phyloP scores from a whole-genome alignment of 2,113 vertebrate genomes.

The Pituophis catenifer region DNA sequence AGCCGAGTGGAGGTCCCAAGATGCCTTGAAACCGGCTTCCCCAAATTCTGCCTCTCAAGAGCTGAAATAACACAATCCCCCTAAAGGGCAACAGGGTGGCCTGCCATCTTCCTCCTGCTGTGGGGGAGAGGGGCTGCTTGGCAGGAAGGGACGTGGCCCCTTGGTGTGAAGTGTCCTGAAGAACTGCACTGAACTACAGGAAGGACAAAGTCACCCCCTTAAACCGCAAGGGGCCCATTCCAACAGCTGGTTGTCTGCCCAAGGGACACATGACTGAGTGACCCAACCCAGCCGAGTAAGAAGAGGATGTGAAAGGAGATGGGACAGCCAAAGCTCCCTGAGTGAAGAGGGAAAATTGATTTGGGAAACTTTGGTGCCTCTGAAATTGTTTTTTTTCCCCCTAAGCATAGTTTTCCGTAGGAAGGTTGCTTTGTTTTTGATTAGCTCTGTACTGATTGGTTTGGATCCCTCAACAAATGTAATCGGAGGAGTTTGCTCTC shows the following conservation, averaged over 20 bases:
- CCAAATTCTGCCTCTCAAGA: not conserved
- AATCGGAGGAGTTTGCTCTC: too few species aligned
- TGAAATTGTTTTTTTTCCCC: too few species aligned
- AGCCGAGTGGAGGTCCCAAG: not conserved
- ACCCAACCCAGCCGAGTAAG: too few species aligned
- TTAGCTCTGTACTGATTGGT: too few species aligned
- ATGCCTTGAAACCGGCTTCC: not conserved
- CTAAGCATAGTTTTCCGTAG: too few species aligned
- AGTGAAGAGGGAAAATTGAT: not conserved
- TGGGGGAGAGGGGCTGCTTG: not conserved
- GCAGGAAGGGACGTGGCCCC: not conserved
- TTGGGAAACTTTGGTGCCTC: not conserved
- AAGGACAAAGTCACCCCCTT: not conserved
- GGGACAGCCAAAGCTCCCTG: not conserved
- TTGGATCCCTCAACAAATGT: too few species aligned
- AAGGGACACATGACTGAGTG: not conserved
- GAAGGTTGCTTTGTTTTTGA: too few species aligned
- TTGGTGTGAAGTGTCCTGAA: not conserved
- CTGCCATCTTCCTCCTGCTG: not conserved
- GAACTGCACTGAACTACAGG: not conserved
- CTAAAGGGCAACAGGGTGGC: not conserved
- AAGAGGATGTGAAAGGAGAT: too few species aligned
- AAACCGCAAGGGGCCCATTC: not conserved
- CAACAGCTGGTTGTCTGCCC: not conserved
- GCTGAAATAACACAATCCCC: not conserved